Percentiles rank a stretch among this genome's conserved stretches.
These are phyloP conservation scores for Branchinecta sandiegonensis DNA, from an alignment of 2,888 invertebrate genomes.

Conservation along the genomic window DNA sequence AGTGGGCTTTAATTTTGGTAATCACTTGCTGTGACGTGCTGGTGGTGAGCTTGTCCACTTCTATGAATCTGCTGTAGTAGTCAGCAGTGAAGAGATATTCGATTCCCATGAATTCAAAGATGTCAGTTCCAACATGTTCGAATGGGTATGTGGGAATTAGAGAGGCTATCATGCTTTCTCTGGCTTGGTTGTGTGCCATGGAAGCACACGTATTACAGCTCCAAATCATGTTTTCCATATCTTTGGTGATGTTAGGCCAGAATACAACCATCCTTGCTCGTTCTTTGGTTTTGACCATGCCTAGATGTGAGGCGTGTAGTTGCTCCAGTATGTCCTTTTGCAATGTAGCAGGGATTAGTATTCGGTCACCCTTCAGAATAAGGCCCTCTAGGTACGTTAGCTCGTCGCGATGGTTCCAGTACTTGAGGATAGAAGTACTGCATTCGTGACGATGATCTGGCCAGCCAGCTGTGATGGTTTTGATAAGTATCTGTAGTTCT, in stretches of 20 bases:
- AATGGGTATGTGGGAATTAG: too few relatives aligned
- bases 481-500: neutral
- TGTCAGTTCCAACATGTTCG: too few relatives aligned
- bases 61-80: too few relatives aligned
- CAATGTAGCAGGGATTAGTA: neutral
- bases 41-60: too few relatives aligned
- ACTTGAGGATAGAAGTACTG: conserved; percentile 11
- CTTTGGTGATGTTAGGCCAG: neutral
- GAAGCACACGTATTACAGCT: neutral
- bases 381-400: conserved; percentile 3
- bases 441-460: neutral
- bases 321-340: conserved; percentile 8
- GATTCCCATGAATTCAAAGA: too few relatives aligned
- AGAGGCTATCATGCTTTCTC: too few relatives aligned
- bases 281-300: conserved; percentile 14
- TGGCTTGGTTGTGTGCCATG: too few relatives aligned
- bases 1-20: too few relatives aligned
- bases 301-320: neutral
- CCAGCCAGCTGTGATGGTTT: conserved; percentile 9
- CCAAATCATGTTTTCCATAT: neutral
- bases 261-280: conserved; percentile 10
- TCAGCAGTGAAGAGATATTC: too few relatives aligned
- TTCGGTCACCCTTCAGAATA: conserved; percentile 14
- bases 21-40: too few relatives aligned
- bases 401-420: conserved; percentile 8